phyloP scores from a whole-genome alignment of 2,888 invertebrate species.

The Rhogogaster chlorosoma region DNA sequence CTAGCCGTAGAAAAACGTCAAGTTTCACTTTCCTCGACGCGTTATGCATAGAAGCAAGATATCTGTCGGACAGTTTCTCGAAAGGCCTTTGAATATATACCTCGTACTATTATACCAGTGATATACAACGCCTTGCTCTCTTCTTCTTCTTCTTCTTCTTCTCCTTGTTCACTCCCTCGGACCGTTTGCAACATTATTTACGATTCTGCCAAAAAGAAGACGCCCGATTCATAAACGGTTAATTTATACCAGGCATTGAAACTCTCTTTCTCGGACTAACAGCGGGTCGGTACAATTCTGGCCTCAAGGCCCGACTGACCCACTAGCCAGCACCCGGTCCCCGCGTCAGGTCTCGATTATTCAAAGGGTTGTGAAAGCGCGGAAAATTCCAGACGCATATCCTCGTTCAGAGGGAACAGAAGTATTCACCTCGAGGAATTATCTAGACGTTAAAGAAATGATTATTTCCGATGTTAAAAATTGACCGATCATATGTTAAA shows the following conservation, averaged over 20 bases:
- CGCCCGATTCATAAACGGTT: conserved; percentile 67
- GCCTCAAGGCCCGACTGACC: conserved; percentile 28
- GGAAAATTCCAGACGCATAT: neutral
- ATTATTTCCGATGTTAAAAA: too few species aligned
- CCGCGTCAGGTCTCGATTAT: conserved; percentile 10
- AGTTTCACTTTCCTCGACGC: neutral
- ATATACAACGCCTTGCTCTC: neutral
- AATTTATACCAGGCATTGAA: conserved; percentile 66
- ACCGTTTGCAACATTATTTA: conserved; percentile 64
- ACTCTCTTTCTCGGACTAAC: neutral
- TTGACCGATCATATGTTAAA: neutral
- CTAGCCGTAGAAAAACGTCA: neutral
- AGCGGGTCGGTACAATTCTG: conserved; percentile 12
- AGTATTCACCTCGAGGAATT: too few species aligned
- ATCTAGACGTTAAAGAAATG: too few species aligned
- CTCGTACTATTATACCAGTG: neutral
- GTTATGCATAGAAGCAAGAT: neutral
- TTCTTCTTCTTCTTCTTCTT: neutral
- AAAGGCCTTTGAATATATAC: neutral
- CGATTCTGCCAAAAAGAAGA: conserved; percentile 59
- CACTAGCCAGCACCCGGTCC: neutral
- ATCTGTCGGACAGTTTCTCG: neutral
- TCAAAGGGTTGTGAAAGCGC: conserved; percentile 25
- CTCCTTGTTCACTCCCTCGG: neutral
- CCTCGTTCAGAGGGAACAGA: too few species aligned